Base-by-base conservation (phyloP, 2,888 invertebrate genomes). In the Pyrrhia umbra region DNA sequence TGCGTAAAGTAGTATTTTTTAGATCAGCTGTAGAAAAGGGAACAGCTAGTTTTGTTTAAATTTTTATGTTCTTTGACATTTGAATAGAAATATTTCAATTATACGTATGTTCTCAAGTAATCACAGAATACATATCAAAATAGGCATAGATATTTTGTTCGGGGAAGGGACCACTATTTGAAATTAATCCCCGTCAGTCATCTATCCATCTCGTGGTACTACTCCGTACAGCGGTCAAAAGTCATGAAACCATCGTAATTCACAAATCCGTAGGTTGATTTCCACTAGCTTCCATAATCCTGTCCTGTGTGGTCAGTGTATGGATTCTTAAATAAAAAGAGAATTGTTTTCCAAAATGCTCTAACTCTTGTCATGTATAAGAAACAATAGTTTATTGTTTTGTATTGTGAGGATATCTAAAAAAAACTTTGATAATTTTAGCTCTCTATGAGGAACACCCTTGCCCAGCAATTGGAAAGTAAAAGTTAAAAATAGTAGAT, bases 191-290 rank as follows among this genome's bases (percentile, higher is more conserved):
- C 13, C 10, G 47, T 34, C 25, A 16, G 30, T 47, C 16, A 42
- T 42, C 18, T n/a, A n/a, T 20, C 6, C 16, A 34, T 18, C 16
- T 34, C 20, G 15, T 56, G 40, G 40, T 13, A 42, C n/a, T 23
- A 23, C 15, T 37, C 37, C 15, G 37, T 6, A 37, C 15, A 9
- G 30, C 8, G 20, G 47, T 37, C 47, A 65, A 58, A 65, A 18
- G 42, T 42, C 15, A 68, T 37, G 47, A 68, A 68, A 23, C 47
- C 65, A 58, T 58, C n/a, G 13, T 15, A 43, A 34, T 37, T 58
- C 47, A 27, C 42, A 13, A 15, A 23, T 67, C 16, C 47, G 15
- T 5, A 2, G 15, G 3, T 27, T 49, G 42, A 43, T 37, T 57
- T 47, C 34, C 15, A 10, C 9, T 16, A 6, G 15, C n/a, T 34